Percentiles rank a stretch among this genome's conserved stretches.
Conservation (phyloP, 2,113 vertebrate genomes). For the Redunca redunca region DNA sequence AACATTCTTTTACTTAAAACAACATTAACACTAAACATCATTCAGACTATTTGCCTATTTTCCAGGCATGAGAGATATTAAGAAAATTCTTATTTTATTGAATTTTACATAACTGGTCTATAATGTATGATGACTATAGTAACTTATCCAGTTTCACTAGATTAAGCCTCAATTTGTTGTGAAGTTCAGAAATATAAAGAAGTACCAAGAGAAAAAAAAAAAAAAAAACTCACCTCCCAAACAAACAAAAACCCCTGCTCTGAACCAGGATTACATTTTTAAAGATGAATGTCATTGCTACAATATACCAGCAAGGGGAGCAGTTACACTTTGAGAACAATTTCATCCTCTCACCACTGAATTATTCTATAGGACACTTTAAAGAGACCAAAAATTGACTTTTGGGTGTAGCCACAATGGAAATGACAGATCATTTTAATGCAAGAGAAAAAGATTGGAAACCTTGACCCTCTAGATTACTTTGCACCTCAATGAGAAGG, state of each 20-base stretch:
- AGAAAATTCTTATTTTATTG: not conserved
- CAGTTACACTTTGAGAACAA: constrained; percentile 81
- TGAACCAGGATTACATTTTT: not conserved
- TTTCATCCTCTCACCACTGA: not conserved
- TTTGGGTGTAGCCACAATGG: constrained; percentile 1
- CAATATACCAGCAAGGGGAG: constrained; percentile 81
- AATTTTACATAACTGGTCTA: not conserved
- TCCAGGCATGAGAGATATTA: not conserved
- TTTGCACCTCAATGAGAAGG: constrained; percentile 27
- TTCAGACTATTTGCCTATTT: not conserved
- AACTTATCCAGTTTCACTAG: not conserved
- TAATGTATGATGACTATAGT: not conserved
- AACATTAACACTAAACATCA: not conserved
- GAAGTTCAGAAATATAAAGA: not conserved
- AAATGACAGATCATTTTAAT: constrained; percentile 62
- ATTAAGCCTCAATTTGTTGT: not conserved
- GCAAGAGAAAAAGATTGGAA: constrained; percentile 48
- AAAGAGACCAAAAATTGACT: constrained; percentile 25
- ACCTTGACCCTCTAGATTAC: constrained; percentile 4
- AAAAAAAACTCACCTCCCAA: not conserved
- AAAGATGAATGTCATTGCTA: constrained; percentile 71
- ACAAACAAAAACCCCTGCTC: not conserved
- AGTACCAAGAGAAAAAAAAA: not conserved
- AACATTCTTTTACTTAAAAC: not conserved
- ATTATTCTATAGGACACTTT: constrained; percentile 13